Base-by-base conservation (phyloP, 2,113 vertebrate genomes). In the Brachionichthys hirsutus region DNA sequence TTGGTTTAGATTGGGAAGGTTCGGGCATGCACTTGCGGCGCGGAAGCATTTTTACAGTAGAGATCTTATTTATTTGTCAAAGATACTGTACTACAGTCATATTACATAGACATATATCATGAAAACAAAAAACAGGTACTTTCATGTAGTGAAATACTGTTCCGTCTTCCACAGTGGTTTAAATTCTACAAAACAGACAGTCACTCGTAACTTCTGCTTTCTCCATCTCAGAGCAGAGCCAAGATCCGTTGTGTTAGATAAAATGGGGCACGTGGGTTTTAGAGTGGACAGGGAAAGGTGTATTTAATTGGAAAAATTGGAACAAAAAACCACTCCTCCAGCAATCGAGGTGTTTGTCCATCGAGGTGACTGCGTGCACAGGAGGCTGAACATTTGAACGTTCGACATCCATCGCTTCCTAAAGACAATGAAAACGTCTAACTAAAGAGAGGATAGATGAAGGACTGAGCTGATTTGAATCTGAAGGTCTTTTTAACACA, bases 31-130 rank as follows among this genome's bases (percentile, higher is more conserved):
- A 30, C 8, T 6, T 30, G 24, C 24, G 8, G 8, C 2, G 24
- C 24, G 2, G 58, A 74, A 41, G 43, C 2, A 12, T 58, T 12
- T 63, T 61, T 13, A 70, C 19, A 62, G 50, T 36, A 40, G 56
- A 63, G 17, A 24, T 83, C 80, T 78, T 79, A 84, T 84, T 81
- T 6, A 35, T 53, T 78, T 58, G 60, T 81, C 78, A 64, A 79
- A 84, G 81, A 77, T 46, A 43, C 1, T 43, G 13, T 2, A 44
- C 58, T 65, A 77, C 55, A 81, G 78, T 70, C 62, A 46, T 7
- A 17, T 30, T 30, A 30, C 24, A 30, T 59, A 54, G 34, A 67
- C 46, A 60, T 63, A 59, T 44, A 35, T 46, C 44, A 62, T 44
- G 47, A 55, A 72, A 65, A 49, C 12, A 68, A 36, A 53, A 20